These are phyloP conservation scores for Tenebrio molitor DNA, from an alignment of 1,140 invertebrate species.

Conservation along the genomic window DNA sequence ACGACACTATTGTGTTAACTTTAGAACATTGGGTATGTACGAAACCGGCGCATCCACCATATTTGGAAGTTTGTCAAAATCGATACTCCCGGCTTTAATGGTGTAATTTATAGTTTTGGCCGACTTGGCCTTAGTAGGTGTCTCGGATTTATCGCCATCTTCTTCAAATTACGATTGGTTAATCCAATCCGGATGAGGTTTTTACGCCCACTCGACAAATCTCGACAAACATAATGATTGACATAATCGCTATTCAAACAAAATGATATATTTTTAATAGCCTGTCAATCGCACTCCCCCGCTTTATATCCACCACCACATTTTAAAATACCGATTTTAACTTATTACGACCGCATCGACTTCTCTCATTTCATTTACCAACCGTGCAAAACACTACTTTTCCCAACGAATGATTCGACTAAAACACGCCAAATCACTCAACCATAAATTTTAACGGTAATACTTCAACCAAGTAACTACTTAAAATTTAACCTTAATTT, in stretches of 20 bases:
- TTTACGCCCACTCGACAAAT: background rate
- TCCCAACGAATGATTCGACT: no score
- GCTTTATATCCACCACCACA: background rate
- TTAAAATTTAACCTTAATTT: no score
- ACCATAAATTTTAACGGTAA: no score
- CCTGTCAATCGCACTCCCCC: background rate
- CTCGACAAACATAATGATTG: slow-evolving; percentile 14
- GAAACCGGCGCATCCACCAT: slow-evolving; percentile 30
- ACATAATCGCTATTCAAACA: slow-evolving; percentile 26
- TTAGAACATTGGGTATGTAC: background rate
- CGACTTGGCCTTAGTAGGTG: slow-evolving; percentile 13
- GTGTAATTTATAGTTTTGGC: slow-evolving; percentile 24
- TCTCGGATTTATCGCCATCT: slow-evolving; percentile 20
- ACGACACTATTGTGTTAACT: slow-evolving; percentile 5
- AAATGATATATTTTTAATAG: slow-evolving; percentile 12
- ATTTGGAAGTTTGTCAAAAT: slow-evolving; percentile 40
- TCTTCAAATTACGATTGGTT: background rate
- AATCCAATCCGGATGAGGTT: background rate
- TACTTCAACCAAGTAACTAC: no score
- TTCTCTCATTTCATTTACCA: background rate
- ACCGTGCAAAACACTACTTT: background rate
- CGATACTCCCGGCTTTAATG: slow-evolving; percentile 19
- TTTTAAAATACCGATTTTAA: background rate
- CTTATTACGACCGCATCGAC: background rate
- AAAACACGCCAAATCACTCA: no score